phyloP scores from a whole-genome alignment of 2,797 vertebrate species.

The Lycodopsis pacificus region DNA sequence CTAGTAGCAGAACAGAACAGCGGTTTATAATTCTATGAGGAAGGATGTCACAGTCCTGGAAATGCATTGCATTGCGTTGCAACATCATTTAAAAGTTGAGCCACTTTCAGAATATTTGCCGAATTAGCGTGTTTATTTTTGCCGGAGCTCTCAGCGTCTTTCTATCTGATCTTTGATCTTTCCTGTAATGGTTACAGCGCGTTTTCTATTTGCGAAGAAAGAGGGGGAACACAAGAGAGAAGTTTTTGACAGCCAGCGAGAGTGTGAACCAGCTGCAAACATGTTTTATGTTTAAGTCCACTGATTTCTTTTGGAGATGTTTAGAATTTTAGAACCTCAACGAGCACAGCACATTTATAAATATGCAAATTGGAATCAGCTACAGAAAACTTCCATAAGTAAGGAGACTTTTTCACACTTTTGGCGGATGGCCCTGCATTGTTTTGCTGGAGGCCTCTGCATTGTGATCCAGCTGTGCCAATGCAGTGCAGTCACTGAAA shows the following conservation, averaged over 20 bases:
- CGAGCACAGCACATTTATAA: conserved; percentile 7
- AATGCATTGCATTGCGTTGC: background rate
- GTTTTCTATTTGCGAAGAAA: conserved; percentile 5
- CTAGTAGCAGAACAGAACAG: background rate
- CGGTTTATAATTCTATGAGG: background rate
- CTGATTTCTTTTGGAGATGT: background rate
- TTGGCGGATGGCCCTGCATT: background rate
- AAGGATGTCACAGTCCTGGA: conserved; percentile 6
- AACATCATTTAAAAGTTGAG: background rate
- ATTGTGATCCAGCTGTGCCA: background rate
- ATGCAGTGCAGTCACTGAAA: conserved; percentile 1
- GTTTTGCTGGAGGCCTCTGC: conserved; percentile 1
- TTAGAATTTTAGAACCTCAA: background rate
- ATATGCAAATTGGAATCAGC: conserved; percentile 1
- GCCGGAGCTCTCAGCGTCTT: background rate
- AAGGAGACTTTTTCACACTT: background rate
- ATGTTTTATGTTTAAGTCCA: background rate
- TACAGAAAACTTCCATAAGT: background rate
- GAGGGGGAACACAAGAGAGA: background rate
- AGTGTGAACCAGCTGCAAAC: background rate
- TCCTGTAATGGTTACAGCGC: background rate
- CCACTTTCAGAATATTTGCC: conserved; percentile 5
- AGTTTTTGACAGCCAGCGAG: background rate
- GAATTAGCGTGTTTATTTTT: background rate
- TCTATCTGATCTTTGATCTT: background rate